phyloP scores from a whole-genome alignment of 2,888 invertebrate species.

The Melolontha melolontha region DNA sequence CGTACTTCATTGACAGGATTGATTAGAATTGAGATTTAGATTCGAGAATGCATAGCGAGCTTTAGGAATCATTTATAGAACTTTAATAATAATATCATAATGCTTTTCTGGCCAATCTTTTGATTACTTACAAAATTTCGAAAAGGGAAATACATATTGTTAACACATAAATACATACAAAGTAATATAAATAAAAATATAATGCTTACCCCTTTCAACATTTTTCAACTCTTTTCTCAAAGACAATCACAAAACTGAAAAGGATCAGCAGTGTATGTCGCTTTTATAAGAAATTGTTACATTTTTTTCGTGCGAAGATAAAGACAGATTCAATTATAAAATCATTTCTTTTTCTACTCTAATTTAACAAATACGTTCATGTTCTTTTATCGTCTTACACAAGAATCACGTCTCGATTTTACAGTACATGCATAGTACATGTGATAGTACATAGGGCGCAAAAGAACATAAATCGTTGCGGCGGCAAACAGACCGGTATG shows the following conservation, averaged over 20 bases:
- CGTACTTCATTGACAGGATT: no score
- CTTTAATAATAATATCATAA: no score
- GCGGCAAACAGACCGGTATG: conserved; percentile 11
- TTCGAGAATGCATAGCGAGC: no score
- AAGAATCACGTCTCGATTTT: conserved; percentile 10
- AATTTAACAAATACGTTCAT: conserved; percentile 3
- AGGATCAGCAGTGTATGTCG: not conserved
- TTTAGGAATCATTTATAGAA: no score
- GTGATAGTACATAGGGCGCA: not conserved
- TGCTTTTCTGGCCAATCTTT: no score
- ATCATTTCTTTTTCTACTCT: conserved; percentile 20
- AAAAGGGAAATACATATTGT: no score
- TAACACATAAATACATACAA: conserved; percentile 5
- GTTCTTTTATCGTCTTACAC: conserved; percentile 25
- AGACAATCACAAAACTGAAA: conserved; percentile 25
- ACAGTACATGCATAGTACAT: not conserved
- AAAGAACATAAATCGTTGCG: conserved; percentile 23
- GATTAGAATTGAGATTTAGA: no score
- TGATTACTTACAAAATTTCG: no score
- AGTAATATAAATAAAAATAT: not conserved
- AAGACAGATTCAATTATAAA: conserved; percentile 27
- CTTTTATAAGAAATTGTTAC: conserved; percentile 24
- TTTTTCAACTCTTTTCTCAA: conserved; percentile 13
- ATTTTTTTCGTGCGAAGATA: conserved; percentile 20
- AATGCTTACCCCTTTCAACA: not conserved